Conservation (phyloP, 2,797 vertebrate species). For the Spea hammondii region DNA sequence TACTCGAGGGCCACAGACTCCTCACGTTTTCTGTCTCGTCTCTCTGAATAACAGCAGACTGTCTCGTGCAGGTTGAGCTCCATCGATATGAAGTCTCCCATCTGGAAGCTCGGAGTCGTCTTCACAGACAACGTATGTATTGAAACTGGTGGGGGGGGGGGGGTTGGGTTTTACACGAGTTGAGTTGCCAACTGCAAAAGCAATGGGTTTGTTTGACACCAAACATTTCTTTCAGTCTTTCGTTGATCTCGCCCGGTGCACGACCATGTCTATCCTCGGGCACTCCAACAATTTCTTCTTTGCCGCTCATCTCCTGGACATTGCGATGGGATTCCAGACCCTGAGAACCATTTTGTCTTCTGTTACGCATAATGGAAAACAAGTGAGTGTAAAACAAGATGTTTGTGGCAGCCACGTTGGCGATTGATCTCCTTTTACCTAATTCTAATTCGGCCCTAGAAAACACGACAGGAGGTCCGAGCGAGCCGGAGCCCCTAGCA, state of each 20-base stretch:
- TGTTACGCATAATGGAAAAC: slow-evolving; percentile 98
- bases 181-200: neutral
- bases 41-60: neutral
- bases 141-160: too few relatives aligned
- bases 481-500: neutral
- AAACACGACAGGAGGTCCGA: neutral
- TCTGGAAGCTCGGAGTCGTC: slow-evolving; percentile 97
- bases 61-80: slow-evolving; percentile 84
- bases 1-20: too few relatives aligned
- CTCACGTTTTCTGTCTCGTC: too few relatives aligned
- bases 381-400: slow-evolving; percentile 70
- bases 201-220: too few relatives aligned
- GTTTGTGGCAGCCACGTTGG: too few relatives aligned
- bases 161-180: too few relatives aligned
- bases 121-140: slow-evolving; percentile 96
- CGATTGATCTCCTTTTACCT: too few relatives aligned
- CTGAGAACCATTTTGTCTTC: slow-evolving; percentile 94
- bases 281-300: slow-evolving; percentile 99
- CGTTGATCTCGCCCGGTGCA: too few relatives aligned
- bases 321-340: slow-evolving; percentile 98
- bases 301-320: slow-evolving; percentile 93
- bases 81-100: slow-evolving; percentile 94
- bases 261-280: slow-evolving; percentile 96
- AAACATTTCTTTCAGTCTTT: too few relatives aligned
- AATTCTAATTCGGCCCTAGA: too few relatives aligned